Base-by-base conservation (phyloP, 2,888 invertebrate species). In the Eristalinus aeneus region DNA sequence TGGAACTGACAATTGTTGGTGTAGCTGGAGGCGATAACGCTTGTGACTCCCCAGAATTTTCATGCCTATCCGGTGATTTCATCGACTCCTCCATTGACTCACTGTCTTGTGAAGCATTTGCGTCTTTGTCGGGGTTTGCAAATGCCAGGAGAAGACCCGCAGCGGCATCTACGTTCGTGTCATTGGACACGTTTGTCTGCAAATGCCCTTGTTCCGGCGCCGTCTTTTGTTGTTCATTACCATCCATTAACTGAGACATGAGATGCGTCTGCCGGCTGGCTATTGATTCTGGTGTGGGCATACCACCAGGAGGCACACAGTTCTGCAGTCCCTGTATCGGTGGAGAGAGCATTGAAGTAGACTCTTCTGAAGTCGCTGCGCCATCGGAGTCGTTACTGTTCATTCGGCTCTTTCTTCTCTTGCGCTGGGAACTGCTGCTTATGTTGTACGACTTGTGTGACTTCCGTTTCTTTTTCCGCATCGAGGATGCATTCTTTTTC, bases 311-410 rank as follows among this genome's bases (percentile, higher is more conserved):
- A 1, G 88, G 86, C 31, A 74, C 64, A 22, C 86, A 81, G 27
- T 75, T 81, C n/a, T 88, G 80, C 8, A 77, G 56, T 6, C 71
- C 72, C 22, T 92, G 83, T 89, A 93, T 72, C 8, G 89, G 88
- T 9, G 95, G 95, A 0, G 95, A 95, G 16, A 94, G 91, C 81
- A 93, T 90, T 0, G 94, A 92, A n/a, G 92, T 91, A 67, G 94
- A 94, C 80, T 94, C 94, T 89, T 97, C 97, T 0, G 96, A 96
- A 6, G 96, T 96, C 12, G 95, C 93, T 89, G 88, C 72, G 54
- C 95, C 92, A 89, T 96, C 96, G 0, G 96, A 96, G 90, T 97
- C 96, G 0, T 96, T 96, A 0, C 96, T 96, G 91, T 96, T 96
- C 27, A 96, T 92, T 11, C 96, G 94, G 32, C 95, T 95, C 68